Evolutionary conservation across 30 jellyfish, hydroid and myxozoan genomes (phyloP).

Genomic region (Turritopsis dohrnii): DNA sequence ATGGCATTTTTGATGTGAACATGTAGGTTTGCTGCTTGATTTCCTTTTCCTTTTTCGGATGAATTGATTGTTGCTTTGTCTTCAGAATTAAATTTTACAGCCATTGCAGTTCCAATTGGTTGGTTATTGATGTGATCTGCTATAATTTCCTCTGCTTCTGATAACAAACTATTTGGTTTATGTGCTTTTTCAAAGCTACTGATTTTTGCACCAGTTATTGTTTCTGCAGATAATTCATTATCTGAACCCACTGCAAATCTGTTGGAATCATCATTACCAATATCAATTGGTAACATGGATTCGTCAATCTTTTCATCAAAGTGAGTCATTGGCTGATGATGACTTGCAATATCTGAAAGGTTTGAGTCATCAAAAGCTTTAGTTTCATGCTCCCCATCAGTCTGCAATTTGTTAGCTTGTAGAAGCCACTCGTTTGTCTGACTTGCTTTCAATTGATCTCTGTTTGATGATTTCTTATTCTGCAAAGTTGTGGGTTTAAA

Average conservation of each 20-base stretch:
- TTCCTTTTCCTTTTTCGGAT: background rate
- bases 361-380: background rate
- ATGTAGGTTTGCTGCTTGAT: background rate
- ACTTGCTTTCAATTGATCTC: background rate
- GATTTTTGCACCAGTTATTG: background rate
- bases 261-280: background rate
- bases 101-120: background rate
- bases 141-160: background rate
- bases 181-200: background rate
- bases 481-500: background rate
- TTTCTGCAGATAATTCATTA: background rate
- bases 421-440: background rate
- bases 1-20: background rate
- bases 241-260: background rate
- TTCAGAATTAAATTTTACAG: background rate
- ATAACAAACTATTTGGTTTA: background rate
- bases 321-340: background rate
- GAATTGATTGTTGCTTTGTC: background rate
- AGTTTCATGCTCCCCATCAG: background rate
- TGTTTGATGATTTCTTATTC: background rate
- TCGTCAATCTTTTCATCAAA: background rate
- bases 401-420: background rate
- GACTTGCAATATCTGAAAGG: background rate
- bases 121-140: background rate
- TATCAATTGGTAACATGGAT: background rate